Evolutionary conservation across 2,113 vertebrate species (phyloP).

Genomic region (Synchiropus splendidus): DNA sequence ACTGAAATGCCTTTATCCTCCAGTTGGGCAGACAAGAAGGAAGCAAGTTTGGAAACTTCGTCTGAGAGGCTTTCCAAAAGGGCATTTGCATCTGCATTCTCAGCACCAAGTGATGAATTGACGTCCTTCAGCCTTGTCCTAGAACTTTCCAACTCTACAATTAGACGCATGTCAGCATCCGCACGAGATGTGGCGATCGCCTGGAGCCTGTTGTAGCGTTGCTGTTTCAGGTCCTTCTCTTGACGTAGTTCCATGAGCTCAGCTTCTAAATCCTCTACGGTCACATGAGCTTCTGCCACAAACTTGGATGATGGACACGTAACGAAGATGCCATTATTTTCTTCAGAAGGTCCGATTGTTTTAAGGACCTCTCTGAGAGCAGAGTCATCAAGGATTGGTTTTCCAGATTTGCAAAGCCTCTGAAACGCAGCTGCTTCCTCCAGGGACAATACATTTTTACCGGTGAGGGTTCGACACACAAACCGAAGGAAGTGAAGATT

Average conservation of each 20-base stretch:
- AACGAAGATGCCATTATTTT: slow-evolving; percentile 13
- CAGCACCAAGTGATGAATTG: slow-evolving; percentile 45
- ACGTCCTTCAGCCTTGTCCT: slow-evolving; percentile 54
- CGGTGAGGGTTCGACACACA: slow-evolving; percentile 75
- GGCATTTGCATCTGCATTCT: slow-evolving; percentile 62
- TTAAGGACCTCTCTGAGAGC: slow-evolving; percentile 75
- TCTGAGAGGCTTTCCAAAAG: slow-evolving; percentile 64
- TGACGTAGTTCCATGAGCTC: slow-evolving; percentile 69
- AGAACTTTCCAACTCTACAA: slow-evolving; percentile 45
- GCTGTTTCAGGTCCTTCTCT: slow-evolving; percentile 71
- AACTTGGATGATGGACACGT: slow-evolving; percentile 22
- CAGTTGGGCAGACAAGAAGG: slow-evolving; percentile 51
- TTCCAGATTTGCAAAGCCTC: slow-evolving; percentile 60
- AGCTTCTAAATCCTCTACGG: slow-evolving; percentile 66
- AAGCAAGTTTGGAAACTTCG: slow-evolving; percentile 59
- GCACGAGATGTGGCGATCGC: slow-evolving; percentile 53
- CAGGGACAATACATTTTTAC: slow-evolving; percentile 62
- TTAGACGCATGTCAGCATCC: slow-evolving; percentile 52
- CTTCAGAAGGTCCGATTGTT: slow-evolving; percentile 53
- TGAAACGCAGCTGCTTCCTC: slow-evolving; percentile 71
- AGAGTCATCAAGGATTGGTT: slow-evolving; percentile 72
- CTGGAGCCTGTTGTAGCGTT: slow-evolving; percentile 71
- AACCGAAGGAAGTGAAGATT: slow-evolving; percentile 75
- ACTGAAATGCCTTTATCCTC: slow-evolving; percentile 9
- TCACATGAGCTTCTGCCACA: slow-evolving; percentile 56